These are phyloP conservation scores for Scartelaos histophorus DNA, from an alignment of 2,113 vertebrate species.

Conservation along the genomic window DNA sequence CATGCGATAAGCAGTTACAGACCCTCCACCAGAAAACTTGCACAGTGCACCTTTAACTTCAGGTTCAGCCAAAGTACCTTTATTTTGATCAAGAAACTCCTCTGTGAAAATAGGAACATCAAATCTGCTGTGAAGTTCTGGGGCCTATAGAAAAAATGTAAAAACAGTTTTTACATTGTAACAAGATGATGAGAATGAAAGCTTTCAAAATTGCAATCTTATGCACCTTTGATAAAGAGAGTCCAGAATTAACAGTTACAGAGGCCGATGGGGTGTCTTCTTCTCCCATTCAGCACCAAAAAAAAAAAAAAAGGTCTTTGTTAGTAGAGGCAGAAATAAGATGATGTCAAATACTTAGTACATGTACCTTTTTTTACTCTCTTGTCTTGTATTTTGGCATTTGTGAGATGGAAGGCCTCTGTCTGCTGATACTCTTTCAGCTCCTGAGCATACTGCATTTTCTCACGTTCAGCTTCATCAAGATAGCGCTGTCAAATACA, in stretches of 20 bases:
- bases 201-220: not conserved
- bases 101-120: slow-evolving; percentile 97
- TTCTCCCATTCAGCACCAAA: slow-evolving; percentile 29
- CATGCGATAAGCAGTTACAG: not conserved
- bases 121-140: slow-evolving; percentile 83
- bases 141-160: slow-evolving; percentile 73
- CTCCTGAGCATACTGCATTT: slow-evolving; percentile 94
- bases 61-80: slow-evolving; percentile 77
- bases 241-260: slow-evolving; percentile 66
- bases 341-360: not conserved
- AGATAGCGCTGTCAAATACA: slow-evolving; percentile 83
- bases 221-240: slow-evolving; percentile 71
- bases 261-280: slow-evolving; percentile 76
- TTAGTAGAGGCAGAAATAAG: not conserved
- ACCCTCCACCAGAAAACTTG: not conserved
- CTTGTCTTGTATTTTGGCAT: slow-evolving; percentile 92
- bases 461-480: slow-evolving; percentile 93
- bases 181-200: not conserved
- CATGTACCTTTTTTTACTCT: slow-evolving; percentile 90
- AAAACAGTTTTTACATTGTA: not conserved
- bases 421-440: slow-evolving; percentile 95
- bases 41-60: not conserved
- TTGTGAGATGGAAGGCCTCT: slow-evolving; percentile 92
- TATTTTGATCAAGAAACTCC: slow-evolving; percentile 98
- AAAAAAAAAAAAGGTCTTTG: slow-evolving; percentile 27